These are phyloP conservation scores for Lepidostoma basale DNA, from an alignment of 1,140 invertebrate species.

Conservation along the genomic window DNA sequence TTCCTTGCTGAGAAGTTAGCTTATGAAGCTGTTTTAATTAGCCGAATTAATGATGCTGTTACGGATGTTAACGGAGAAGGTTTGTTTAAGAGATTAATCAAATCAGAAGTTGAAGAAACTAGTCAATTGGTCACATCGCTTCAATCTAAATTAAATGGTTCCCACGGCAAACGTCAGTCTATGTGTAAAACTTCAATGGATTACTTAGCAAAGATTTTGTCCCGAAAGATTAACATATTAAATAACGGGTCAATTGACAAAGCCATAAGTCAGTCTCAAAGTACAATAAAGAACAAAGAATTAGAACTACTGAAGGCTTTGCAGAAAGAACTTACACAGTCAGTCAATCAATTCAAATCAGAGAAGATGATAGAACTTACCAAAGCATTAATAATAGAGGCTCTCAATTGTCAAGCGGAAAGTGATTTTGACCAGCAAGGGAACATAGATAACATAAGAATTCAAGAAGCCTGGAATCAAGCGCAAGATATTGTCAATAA, in stretches of 20 bases:
- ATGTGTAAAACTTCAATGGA: constrained; percentile 63
- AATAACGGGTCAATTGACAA: constrained; percentile 49
- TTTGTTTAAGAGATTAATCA: constrained; percentile 62
- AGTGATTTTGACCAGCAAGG: constrained; percentile 51
- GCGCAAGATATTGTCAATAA: constrained; percentile 73
- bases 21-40: constrained; percentile 73
- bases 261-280: constrained; percentile 49
- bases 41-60: constrained; percentile 65
- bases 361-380: constrained; percentile 72
- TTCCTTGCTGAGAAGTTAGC: constrained; percentile 77
- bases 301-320: constrained; percentile 66
- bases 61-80: constrained; percentile 59
- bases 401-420: constrained; percentile 63
- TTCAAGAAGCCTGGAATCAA: constrained; percentile 70
- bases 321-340: constrained; percentile 65
- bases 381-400: constrained; percentile 68
- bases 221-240: constrained; percentile 63
- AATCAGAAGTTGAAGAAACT: constrained; percentile 72
- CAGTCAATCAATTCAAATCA: constrained; percentile 69
- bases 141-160: constrained; percentile 68
- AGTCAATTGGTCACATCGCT: constrained; percentile 73
- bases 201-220: constrained; percentile 69
- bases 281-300: constrained; percentile 55
- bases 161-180: constrained; percentile 59
- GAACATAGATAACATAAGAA: constrained; percentile 53